Percentiles rank a stretch among this genome's conserved stretches.
Evolutionary conservation across 2,797 vertebrate genomes (phyloP).

Genomic region (Anniella stebbinsi): DNA sequence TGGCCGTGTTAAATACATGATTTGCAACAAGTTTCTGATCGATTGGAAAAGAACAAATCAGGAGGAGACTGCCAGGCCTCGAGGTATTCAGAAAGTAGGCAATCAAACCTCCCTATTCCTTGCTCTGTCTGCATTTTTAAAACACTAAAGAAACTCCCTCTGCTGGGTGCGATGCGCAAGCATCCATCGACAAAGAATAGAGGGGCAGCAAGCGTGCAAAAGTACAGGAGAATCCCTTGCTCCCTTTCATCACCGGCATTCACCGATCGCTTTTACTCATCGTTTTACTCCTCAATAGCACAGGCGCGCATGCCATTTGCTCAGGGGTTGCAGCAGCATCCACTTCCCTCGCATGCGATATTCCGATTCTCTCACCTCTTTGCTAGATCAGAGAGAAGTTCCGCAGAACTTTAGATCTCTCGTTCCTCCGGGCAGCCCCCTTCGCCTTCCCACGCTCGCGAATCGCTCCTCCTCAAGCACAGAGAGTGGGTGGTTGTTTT

Average conservation of each 20-base stretch:
- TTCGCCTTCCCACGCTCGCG: background rate
- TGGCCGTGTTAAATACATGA: background rate
- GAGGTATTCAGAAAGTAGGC: background rate
- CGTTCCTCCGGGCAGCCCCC: too few relatives aligned
- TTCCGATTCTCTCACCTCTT: background rate
- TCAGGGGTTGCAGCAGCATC: too few relatives aligned
- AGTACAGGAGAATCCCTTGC: too few relatives aligned
- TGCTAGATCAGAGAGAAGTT: too few relatives aligned
- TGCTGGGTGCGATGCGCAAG: background rate
- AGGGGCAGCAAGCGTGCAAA: too few relatives aligned
- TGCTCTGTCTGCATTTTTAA: background rate
- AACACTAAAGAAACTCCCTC: background rate
- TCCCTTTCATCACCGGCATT: fast-evolving
- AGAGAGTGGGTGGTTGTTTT: background rate
- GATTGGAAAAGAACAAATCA: background rate
- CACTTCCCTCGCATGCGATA: background rate
- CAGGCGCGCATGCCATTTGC: too few relatives aligned
- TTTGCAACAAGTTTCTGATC: background rate
- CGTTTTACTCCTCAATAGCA: background rate
- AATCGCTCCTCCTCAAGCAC: background rate
- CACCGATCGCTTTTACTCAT: background rate
- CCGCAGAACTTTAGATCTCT: too few relatives aligned
- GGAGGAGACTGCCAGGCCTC: background rate
- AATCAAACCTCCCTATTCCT: background rate
- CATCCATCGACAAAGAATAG: background rate